phyloP scores from a whole-genome alignment of 2,888 invertebrate genomes.

The Volucella inanis region DNA sequence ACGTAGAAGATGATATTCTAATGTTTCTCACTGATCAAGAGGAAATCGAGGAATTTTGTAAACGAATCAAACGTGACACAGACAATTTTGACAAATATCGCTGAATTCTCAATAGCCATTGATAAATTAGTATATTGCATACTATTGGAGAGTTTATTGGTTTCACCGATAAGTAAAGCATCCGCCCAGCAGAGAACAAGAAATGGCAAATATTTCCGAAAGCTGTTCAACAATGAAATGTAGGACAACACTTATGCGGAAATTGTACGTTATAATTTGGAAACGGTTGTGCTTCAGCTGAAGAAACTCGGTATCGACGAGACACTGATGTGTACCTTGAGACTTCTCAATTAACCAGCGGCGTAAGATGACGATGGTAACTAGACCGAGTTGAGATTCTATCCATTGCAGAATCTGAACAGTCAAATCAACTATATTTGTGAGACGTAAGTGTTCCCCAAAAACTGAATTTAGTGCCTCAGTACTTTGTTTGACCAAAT shows the following conservation, averaged over 20 bases:
- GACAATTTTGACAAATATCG: constrained; percentile 99
- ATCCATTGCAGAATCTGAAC: constrained; percentile 85
- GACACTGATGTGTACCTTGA: constrained; percentile 98
- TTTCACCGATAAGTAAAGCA: constrained; percentile 99
- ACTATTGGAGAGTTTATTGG: constrained; percentile 98
- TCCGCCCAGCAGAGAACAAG: constrained; percentile 99
- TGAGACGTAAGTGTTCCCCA: constrained; percentile 79
- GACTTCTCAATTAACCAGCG: constrained; percentile 97
- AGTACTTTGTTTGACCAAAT: constrained; percentile 99
- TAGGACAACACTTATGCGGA: constrained; percentile 99
- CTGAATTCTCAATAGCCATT: constrained; percentile 99
- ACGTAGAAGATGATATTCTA: constrained; percentile 94
- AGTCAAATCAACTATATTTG: constrained; percentile 79
- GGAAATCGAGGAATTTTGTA: constrained; percentile 99
- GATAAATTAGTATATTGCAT: constrained; percentile 96
- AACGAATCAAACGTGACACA: constrained; percentile 96
- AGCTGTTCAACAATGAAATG: constrained; percentile 98
- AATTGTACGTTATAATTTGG: constrained; percentile 88
- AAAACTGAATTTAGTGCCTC: constrained; percentile 90
- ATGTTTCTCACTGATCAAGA: constrained; percentile 95
- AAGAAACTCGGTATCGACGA: constrained; percentile 99
- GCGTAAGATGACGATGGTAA: constrained; percentile 99
- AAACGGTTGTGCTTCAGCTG: constrained; percentile 98
- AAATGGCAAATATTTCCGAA: constrained; percentile 98
- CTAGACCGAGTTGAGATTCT: constrained; percentile 97